Base-by-base conservation (phyloP, 2,113 vertebrate genomes). In the Bubo blakistoni region DNA sequence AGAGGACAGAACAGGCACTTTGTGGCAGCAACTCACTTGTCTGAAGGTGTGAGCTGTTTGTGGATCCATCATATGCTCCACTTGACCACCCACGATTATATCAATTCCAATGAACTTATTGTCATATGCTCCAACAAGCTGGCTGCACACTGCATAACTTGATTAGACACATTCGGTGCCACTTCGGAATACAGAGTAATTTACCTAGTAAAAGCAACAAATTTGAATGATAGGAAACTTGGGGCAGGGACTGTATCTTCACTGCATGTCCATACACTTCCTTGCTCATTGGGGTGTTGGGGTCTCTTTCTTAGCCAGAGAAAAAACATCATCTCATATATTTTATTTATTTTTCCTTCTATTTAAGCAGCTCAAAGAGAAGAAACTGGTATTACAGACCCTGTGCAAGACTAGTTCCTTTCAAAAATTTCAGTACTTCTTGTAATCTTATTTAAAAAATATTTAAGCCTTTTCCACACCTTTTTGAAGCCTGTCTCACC, bases 231-330 rank as follows among this genome's bases (percentile, higher is more conserved):
- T 44, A 57, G 65, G 83, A 79, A 87, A 16, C 10, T 38, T 80
- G 30, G 22, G 24, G 11, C 13, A 57, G 11, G 16, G 55, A 47
- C 29, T 78, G 24, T 51, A 22, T 78, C 4, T 81, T 58, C 67
- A 30, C n/a, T 86, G 49, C 13, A 14, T 46, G 20, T n/a, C 42
- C 21, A 34, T n/a, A 8, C 40, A 70, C 65, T 46, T 27, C 7
- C 20, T 74, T 2, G 3, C 9, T 70, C 3, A 1, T 52, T 1
- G 1, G 13, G 12, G 24, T 49, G 11, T 30, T 10, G 3, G 24
- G 30, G 7, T 18, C 6, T 52, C 17, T 61, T 78, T 73, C 38
- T 84, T 78, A 36, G 13, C 30, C 47, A 51, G 32, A 57, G 32
- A 16, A 93, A 59, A 51, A 46, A 4, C 10, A 61, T 2, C 1